These are phyloP conservation scores for Clarias platycephalus DNA, from an alignment of 2,797 vertebrate species.

Conservation along the genomic window DNA sequence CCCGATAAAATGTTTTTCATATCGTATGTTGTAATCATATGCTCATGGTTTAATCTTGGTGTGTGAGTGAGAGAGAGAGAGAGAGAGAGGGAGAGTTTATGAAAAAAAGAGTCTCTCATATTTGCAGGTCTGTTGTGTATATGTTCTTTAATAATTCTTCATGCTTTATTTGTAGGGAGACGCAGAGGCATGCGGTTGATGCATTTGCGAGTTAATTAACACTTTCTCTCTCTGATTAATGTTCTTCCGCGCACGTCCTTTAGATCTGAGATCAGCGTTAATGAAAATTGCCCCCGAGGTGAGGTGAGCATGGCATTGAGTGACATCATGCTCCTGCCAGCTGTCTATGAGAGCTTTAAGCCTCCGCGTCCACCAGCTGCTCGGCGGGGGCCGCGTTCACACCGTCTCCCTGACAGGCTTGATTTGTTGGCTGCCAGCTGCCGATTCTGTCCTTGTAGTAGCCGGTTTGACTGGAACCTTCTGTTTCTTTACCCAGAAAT, in stretches of 20 bases:
- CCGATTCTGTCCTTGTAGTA: conserved; percentile 19
- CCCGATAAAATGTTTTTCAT: neutral
- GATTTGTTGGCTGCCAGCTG: conserved; percentile 69
- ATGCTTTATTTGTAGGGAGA: neutral
- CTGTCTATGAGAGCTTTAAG: conserved; percentile 62
- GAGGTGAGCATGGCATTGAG: conserved; percentile 22
- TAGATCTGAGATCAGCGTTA: neutral
- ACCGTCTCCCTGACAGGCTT: conserved; percentile 51
- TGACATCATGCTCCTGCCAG: conserved; percentile 71
- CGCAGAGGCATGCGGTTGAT: neutral
- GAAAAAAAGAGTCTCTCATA: no score
- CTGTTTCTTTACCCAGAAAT: neutral
- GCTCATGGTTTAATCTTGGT: neutral
- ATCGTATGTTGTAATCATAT: no score
- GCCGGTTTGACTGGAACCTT: neutral
- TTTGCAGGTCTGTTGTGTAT: neutral
- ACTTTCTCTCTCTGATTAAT: neutral
- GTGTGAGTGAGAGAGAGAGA: neutral
- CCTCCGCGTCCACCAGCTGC: conserved; percentile 69
- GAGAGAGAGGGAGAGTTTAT: no score
- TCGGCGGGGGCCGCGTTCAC: conserved; percentile 52
- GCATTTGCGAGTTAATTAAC: neutral
- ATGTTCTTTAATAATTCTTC: neutral
- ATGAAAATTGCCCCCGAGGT: conserved; percentile 3
- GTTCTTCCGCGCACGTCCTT: neutral